These are phyloP conservation scores for Polypterus senegalus DNA, from an alignment of 2,113 vertebrate species.

Conservation along the genomic window DNA sequence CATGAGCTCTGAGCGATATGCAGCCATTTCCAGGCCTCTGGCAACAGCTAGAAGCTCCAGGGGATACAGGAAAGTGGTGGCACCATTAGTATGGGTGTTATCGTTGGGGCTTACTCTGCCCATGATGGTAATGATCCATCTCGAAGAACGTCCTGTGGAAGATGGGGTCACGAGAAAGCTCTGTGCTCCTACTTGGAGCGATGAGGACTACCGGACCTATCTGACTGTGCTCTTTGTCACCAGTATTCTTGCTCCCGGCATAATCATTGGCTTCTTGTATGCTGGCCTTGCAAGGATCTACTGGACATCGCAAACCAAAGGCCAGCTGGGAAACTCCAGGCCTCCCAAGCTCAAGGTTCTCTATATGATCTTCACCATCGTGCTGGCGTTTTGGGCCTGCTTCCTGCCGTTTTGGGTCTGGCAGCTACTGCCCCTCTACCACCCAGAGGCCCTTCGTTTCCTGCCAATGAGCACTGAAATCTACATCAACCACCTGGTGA, in stretches of 20 bases:
- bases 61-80: slow-evolving; percentile 48
- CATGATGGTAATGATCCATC: slow-evolving; percentile 69
- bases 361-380: slow-evolving; percentile 60
- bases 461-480: slow-evolving; percentile 57
- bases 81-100: slow-evolving; percentile 55
- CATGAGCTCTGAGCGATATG: slow-evolving; percentile 64
- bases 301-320: slow-evolving; percentile 60
- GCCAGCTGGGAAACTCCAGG: slow-evolving; percentile 40
- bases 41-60: slow-evolving; percentile 44
- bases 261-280: slow-evolving; percentile 62
- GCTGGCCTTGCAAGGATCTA: slow-evolving; percentile 57
- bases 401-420: slow-evolving; percentile 73
- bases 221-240: slow-evolving; percentile 63
- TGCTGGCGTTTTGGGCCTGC: slow-evolving; percentile 67
- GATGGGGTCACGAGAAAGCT: slow-evolving; percentile 38
- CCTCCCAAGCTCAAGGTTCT: slow-evolving; percentile 63
- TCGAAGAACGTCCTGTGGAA: slow-evolving; percentile 53
- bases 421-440: slow-evolving; percentile 65
- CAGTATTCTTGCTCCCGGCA: slow-evolving; percentile 62
- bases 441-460: slow-evolving; percentile 46
- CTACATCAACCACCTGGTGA: slow-evolving; percentile 63
- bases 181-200: slow-evolving; percentile 63
- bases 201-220: slow-evolving; percentile 60
- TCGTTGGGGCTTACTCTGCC: slow-evolving; percentile 60
- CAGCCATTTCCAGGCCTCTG: slow-evolving; percentile 56